phyloP scores from a whole-genome alignment of 1,140 invertebrate species.

The Homarus americanus region DNA sequence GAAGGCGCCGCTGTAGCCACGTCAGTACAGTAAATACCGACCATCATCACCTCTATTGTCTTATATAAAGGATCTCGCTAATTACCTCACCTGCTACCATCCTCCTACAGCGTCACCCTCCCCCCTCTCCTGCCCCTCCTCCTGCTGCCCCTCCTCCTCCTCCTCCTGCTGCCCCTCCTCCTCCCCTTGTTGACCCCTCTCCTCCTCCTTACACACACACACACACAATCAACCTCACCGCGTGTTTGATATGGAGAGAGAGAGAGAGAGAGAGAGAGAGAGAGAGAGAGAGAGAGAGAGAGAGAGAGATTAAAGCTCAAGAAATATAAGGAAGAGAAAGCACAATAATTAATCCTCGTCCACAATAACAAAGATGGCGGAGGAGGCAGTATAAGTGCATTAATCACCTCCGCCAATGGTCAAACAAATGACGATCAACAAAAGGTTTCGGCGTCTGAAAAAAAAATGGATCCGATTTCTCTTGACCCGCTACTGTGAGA shows the following conservation, averaged over 20 bases:
- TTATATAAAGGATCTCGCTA: too few relatives aligned
- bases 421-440: slow-evolving; percentile 31
- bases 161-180: not conserved
- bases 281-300: not conserved
- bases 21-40: too few relatives aligned
- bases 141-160: not conserved
- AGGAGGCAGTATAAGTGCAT: slow-evolving; percentile 26
- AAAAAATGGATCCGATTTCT: slow-evolving; percentile 4
- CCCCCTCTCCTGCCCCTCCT: too few relatives aligned
- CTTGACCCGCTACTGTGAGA: not conserved
- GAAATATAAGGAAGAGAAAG: slow-evolving; percentile 9
- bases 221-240: not conserved
- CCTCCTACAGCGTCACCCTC: too few relatives aligned
- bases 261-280: too few relatives aligned
- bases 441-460: not conserved
- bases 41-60: too few relatives aligned
- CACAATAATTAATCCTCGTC: slow-evolving; percentile 29
- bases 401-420: slow-evolving; percentile 20
- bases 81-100: too few relatives aligned
- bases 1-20: too few relatives aligned
- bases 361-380: slow-evolving; percentile 20
- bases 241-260: not conserved
- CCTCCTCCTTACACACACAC: slow-evolving; percentile 12
- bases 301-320: not conserved
- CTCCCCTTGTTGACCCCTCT: not conserved